Conservation (phyloP, 2,113 vertebrate genomes). For the Sarotherodon lohbergeri region DNA sequence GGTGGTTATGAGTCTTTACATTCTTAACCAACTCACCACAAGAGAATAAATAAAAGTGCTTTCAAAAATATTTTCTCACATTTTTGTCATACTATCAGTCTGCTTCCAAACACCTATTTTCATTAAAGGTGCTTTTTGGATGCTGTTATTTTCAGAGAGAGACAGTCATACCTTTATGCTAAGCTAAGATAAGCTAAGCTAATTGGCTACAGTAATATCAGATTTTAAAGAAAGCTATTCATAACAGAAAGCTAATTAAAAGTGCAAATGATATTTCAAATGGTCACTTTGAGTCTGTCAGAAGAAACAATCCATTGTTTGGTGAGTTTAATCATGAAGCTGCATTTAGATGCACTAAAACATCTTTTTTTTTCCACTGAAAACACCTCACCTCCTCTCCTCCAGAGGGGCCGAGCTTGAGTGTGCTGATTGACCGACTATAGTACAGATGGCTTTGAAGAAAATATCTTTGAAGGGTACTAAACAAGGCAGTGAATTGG, state of each 20-base stretch:
- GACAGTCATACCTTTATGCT: neutral
- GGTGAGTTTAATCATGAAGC: neutral
- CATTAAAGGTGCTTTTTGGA: neutral
- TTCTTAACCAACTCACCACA: neutral
- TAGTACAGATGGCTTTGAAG: neutral
- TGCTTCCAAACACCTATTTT: neutral
- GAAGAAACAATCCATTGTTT: neutral
- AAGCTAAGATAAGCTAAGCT: neutral
- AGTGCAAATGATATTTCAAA: neutral
- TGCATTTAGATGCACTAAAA: neutral
- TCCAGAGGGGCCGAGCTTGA: neutral
- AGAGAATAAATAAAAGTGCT: neutral
- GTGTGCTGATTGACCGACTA: constrained; percentile 4
- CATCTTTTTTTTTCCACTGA: neutral
- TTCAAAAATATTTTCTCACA: neutral
- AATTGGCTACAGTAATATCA: neutral
- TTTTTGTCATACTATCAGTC: neutral
- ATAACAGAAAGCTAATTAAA: neutral
- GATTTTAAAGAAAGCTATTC: neutral
- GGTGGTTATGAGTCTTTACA: neutral
- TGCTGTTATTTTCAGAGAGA: neutral
- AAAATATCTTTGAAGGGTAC: constrained; percentile 17
- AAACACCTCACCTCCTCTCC: neutral
- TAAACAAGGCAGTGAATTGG: neutral
- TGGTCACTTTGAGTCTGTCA: neutral